Percentiles rank a stretch among this genome's conserved stretches.
These are phyloP conservation scores for Labeo catla DNA, from an alignment of 2,113 vertebrate species.

Conservation along the genomic window DNA sequence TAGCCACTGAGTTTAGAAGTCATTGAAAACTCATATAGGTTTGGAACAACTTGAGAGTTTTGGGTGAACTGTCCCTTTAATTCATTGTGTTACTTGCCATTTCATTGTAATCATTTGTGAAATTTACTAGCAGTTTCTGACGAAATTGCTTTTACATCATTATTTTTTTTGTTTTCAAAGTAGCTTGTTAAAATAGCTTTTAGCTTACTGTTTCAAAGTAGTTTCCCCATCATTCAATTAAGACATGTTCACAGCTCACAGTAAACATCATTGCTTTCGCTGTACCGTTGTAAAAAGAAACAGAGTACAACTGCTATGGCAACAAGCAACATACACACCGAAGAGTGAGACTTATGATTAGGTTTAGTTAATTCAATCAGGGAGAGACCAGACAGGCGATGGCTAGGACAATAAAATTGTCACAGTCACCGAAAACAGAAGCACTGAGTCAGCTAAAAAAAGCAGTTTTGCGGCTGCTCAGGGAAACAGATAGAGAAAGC, in stretches of 20 bases:
- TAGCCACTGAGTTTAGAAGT: too few species aligned
- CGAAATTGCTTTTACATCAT: too few species aligned
- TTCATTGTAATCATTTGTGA: too few species aligned
- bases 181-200: not conserved
- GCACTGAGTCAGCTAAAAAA: constrained; percentile 7
- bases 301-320: constrained; percentile 10
- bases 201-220: not conserved
- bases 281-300: not conserved
- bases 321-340: constrained; percentile 33
- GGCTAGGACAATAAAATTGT: constrained; percentile 13
- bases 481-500: constrained; percentile 52
- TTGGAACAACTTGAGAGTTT: too few species aligned
- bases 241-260: not conserved
- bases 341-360: constrained; percentile 24
- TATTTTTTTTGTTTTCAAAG: too few species aligned
- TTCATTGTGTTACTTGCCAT: too few species aligned
- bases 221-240: not conserved
- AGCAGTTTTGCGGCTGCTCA: constrained; percentile 14
- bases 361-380: constrained; percentile 37
- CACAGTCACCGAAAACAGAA: constrained; percentile 27
- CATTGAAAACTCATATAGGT: too few species aligned
- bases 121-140: too few species aligned
- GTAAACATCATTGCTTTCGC: not conserved
- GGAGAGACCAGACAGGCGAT: constrained; percentile 4
- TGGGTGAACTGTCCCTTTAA: too few species aligned